A percentile compares a stretch with the other conserved stretches of the same genome.
Conservation (phyloP, 2,113 vertebrate genomes). For the Campylomormyrus numenius region DNA sequence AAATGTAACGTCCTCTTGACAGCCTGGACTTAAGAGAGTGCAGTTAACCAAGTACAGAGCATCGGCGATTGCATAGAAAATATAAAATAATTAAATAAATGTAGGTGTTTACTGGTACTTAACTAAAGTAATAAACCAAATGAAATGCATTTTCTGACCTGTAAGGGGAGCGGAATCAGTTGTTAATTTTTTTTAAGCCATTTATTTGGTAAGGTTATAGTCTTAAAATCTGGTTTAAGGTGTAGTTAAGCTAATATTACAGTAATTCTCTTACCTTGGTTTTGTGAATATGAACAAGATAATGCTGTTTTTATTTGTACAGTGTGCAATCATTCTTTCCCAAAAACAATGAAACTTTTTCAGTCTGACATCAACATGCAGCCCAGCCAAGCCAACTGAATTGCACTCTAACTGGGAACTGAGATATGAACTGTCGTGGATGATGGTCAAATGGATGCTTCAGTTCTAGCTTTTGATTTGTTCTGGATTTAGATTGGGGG, state of each 20-base stretch:
- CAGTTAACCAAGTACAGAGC: background rate
- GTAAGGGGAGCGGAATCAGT: background rate
- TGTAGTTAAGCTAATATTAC: background rate
- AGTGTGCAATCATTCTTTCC: background rate
- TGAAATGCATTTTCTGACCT: background rate
- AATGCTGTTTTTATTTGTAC: background rate
- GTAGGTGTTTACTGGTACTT: background rate
- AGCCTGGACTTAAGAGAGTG: background rate
- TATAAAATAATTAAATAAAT: background rate
- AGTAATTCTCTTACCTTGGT: background rate
- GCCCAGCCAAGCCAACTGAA: background rate
- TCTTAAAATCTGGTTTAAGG: background rate
- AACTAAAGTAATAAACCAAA: background rate
- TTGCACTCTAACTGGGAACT: background rate
- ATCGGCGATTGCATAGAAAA: background rate
- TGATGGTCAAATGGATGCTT: background rate
- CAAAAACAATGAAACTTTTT: background rate
- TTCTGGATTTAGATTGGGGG: background rate
- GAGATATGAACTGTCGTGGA: background rate
- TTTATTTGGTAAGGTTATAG: background rate
- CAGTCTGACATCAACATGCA: background rate
- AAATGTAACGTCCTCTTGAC: background rate
- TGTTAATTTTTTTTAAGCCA: background rate
- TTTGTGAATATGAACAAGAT: background rate
- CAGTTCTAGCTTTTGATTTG: background rate